phyloP scores from a whole-genome alignment of 2,113 vertebrate genomes.

The Platycercus adscitus region DNA sequence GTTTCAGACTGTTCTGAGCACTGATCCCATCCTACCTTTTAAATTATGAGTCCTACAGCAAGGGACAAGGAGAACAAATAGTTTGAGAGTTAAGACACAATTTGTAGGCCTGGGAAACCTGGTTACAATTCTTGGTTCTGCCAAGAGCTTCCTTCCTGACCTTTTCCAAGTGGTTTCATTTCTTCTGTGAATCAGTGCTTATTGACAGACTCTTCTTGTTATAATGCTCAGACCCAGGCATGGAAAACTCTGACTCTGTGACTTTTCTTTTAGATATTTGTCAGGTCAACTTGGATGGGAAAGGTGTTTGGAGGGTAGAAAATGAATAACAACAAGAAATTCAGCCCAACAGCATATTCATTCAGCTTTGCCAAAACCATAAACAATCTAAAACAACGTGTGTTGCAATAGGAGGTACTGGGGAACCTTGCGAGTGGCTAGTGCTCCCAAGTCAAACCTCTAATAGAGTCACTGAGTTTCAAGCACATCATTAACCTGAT shows the following conservation, averaged over 20 bases:
- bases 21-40: not conserved
- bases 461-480: not conserved
- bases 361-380: not conserved
- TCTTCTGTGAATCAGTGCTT: not conserved
- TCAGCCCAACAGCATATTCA: not conserved
- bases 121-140: not conserved
- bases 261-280: conserved; percentile 6
- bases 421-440: not conserved
- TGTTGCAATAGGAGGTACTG: not conserved
- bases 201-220: not conserved
- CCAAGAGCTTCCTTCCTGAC: not conserved
- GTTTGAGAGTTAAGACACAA: not conserved
- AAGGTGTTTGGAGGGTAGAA: conserved; percentile 11
- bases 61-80: not conserved
- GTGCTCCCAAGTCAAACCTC: not conserved
- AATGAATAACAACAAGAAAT: not conserved
- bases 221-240: not conserved
- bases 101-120: not conserved
- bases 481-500: not conserved
- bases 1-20: not conserved
- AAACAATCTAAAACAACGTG: not conserved
- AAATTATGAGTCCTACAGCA: not conserved
- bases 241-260: not conserved
- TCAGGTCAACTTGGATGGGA: conserved; percentile 4
- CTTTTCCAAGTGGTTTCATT: conserved; percentile 1